Conservation (phyloP, 2,113 vertebrate species). For the Hiodon tergisus region DNA sequence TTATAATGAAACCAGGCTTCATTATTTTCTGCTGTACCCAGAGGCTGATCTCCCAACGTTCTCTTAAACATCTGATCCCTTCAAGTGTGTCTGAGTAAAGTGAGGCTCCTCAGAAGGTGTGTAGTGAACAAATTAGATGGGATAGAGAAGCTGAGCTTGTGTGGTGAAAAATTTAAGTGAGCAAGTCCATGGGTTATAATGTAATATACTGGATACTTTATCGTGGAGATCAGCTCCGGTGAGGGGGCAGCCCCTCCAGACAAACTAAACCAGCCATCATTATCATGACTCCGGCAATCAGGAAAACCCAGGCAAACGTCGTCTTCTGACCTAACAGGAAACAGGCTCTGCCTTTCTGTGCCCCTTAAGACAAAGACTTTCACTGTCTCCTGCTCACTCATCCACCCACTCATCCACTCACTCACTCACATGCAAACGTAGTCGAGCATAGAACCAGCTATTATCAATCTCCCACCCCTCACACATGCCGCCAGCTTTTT, state of each 20-base stretch:
- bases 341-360: slow-evolving; percentile 27
- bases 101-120: neutral
- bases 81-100: neutral
- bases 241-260: slow-evolving; percentile 41
- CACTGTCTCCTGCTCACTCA: slow-evolving; percentile 24
- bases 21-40: neutral
- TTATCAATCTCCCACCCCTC: no score
- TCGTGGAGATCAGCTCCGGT: neutral
- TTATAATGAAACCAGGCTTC: neutral
- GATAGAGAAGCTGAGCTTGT: neutral
- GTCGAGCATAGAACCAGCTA: neutral
- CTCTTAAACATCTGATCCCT: neutral
- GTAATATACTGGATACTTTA: no score
- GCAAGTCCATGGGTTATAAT: neutral
- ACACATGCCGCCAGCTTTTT: neutral
- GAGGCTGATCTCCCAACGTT: neutral
- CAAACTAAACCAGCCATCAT: slow-evolving; percentile 43
- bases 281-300: slow-evolving; percentile 30
- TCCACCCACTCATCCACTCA: slow-evolving; percentile 24
- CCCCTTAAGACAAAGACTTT: slow-evolving; percentile 13
- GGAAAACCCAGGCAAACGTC: slow-evolving; percentile 8
- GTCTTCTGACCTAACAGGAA: slow-evolving; percentile 23
- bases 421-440: slow-evolving; percentile 20
- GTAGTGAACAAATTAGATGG: neutral
- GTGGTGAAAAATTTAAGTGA: neutral